Conservation (phyloP, 2,797 vertebrate genomes). For the Ctenopoma kingsleyae region DNA sequence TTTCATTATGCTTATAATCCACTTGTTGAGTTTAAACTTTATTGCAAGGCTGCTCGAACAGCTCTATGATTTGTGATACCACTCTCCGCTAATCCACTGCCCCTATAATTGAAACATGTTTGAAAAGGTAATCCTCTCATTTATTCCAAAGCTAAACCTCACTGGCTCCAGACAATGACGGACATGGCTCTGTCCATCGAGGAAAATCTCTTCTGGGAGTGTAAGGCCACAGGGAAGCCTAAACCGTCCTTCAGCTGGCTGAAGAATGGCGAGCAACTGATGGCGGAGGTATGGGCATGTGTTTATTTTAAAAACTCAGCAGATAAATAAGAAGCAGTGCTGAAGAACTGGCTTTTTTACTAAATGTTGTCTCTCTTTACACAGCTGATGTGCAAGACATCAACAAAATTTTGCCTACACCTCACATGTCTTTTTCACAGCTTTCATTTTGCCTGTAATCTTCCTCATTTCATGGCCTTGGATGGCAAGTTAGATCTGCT, state of each 20-base stretch:
- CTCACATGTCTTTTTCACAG: background rate
- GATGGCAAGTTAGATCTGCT: background rate
- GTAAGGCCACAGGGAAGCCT: conserved; percentile 93
- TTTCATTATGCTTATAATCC: conserved; percentile 44
- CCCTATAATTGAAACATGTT: conserved; percentile 59
- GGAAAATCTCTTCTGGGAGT: conserved; percentile 92
- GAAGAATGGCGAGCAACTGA: conserved; percentile 89
- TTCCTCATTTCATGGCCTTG: conserved; percentile 1
- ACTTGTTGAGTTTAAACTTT: conserved; percentile 43
- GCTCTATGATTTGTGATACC: conserved; percentile 32
- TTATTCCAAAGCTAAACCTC: conserved; percentile 89
- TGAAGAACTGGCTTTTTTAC: background rate
- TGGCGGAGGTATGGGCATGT: conserved; percentile 85
- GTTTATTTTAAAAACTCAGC: background rate
- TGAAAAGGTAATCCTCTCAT: conserved; percentile 67
- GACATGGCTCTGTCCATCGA: conserved; percentile 89
- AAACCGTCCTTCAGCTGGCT: conserved; percentile 95
- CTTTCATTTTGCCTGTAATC: background rate
- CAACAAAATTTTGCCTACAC: background rate
- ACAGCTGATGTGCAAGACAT: background rate
- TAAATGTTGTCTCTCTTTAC: background rate
- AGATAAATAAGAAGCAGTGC: background rate
- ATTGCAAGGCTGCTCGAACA: conserved; percentile 35
- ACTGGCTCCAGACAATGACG: conserved; percentile 91
- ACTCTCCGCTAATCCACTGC: conserved; percentile 30